A percentile compares a stretch with the other conserved stretches of the same genome.
phyloP scores from a whole-genome alignment of 2,888 invertebrate species.

The Protonemura montana region DNA sequence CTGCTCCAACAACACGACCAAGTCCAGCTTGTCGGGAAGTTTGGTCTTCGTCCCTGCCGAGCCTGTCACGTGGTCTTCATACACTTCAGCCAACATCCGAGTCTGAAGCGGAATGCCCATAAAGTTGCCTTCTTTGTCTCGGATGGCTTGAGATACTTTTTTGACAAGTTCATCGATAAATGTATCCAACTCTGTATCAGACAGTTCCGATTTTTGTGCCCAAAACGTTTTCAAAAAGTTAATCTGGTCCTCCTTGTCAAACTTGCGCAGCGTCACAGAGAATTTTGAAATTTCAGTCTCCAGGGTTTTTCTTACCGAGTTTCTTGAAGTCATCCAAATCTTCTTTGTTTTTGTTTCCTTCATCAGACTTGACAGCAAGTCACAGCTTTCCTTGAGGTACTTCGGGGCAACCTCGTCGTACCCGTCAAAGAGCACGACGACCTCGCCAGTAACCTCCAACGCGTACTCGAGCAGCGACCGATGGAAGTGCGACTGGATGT shows the following conservation, averaged over 20 bases:
- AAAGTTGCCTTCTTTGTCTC: neutral
- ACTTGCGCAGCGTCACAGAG: neutral
- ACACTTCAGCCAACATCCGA: no score
- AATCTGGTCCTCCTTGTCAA: neutral
- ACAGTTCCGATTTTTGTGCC: neutral
- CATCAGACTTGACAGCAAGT: neutral
- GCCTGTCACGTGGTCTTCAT: constrained; percentile 8
- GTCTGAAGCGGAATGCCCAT: no score
- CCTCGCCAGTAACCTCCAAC: neutral
- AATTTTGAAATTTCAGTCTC: neutral
- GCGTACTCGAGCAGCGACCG: neutral
- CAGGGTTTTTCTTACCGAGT: neutral
- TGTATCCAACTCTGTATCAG: neutral
- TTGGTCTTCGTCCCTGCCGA: neutral
- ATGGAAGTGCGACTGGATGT: neutral
- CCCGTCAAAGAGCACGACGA: neutral
- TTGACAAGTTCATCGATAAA: neutral
- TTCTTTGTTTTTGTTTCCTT: neutral
- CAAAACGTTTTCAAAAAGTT: neutral
- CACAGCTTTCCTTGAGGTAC: neutral
- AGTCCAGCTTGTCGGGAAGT: neutral
- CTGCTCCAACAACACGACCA: neutral
- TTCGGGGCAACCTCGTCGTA: neutral
- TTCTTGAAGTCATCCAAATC: neutral
- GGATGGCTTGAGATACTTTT: neutral